These are phyloP conservation scores for Bubo bubo DNA, from an alignment of 2,113 vertebrate species.

Conservation along the genomic window DNA sequence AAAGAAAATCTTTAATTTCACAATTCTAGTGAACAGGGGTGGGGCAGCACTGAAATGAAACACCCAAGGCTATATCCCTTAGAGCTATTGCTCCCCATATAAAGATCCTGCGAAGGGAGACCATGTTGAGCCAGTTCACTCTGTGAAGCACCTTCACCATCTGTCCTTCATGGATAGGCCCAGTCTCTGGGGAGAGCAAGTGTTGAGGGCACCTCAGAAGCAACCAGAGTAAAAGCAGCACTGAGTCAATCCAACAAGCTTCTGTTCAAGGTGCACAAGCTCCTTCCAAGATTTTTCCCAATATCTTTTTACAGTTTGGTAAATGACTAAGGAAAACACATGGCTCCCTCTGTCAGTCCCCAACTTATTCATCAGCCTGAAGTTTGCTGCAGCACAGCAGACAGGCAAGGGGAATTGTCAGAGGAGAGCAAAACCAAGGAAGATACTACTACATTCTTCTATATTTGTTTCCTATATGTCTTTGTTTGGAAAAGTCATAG, in stretches of 20 bases:
- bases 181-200: neutral
- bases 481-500: neutral
- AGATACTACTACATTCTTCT: neutral
- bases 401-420: neutral
- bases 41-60: neutral
- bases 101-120: neutral
- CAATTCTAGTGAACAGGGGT: neutral
- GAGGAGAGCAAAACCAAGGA: neutral
- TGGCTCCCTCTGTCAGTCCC: neutral
- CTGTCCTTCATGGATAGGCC: neutral
- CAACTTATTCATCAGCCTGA: neutral
- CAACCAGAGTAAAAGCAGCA: neutral
- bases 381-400: neutral
- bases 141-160: neutral
- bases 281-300: neutral
- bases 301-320: neutral
- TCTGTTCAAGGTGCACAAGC: neutral
- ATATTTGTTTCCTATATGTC: neutral
- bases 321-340: neutral
- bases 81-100: neutral
- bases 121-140: neutral
- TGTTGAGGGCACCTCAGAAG: neutral
- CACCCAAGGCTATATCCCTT: neutral
- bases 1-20: neutral
- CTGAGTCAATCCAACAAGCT: neutral